Evolutionary conservation across 92 coral and sea anemone species (phyloP).

Genomic region (Blastomussa wellsi): DNA sequence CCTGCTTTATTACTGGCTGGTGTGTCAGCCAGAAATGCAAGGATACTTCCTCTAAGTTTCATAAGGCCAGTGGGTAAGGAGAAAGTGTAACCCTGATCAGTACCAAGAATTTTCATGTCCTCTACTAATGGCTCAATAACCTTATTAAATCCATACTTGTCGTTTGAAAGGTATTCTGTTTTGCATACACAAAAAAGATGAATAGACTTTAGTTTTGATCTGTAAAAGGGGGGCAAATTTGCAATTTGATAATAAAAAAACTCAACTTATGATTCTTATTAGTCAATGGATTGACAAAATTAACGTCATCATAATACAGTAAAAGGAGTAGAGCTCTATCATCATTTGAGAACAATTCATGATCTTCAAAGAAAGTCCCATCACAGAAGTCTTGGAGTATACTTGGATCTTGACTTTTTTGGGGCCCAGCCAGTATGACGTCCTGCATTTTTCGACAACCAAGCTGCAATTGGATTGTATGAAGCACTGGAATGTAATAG

Average conservation of each 20-base stretch:
- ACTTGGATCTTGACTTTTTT: slow-evolving; percentile 3
- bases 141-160: slow-evolving; percentile 30
- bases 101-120: slow-evolving; percentile 42
- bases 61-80: slow-evolving; percentile 25
- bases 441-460: slow-evolving; percentile 25
- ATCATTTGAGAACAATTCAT: slow-evolving; percentile 47
- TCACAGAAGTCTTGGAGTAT: slow-evolving; percentile 42
- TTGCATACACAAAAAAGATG: slow-evolving; percentile 39
- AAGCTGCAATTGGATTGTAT: slow-evolving; percentile 34
- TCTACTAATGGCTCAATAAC: slow-evolving; percentile 38
- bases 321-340: slow-evolving; percentile 10
- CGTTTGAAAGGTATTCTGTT: slow-evolving; percentile 19
- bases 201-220: slow-evolving; percentile 49
- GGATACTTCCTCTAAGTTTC: slow-evolving; percentile 38
- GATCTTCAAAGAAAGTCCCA: slow-evolving; percentile 41
- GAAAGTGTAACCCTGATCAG: slow-evolving; percentile 29
- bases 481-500: slow-evolving; percentile 48
- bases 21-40: slow-evolving; percentile 55
- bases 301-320: too few species aligned
- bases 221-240: slow-evolving; percentile 16
- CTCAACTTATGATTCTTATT: too few species aligned
- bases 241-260: slow-evolving; percentile 58
- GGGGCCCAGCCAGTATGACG: slow-evolving; percentile 19
- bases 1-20: slow-evolving; percentile 57
- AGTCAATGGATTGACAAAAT: too few species aligned